Evolutionary conservation across 1,140 invertebrate species (phyloP).

Genomic region (Drosophila nigrodunni): DNA sequence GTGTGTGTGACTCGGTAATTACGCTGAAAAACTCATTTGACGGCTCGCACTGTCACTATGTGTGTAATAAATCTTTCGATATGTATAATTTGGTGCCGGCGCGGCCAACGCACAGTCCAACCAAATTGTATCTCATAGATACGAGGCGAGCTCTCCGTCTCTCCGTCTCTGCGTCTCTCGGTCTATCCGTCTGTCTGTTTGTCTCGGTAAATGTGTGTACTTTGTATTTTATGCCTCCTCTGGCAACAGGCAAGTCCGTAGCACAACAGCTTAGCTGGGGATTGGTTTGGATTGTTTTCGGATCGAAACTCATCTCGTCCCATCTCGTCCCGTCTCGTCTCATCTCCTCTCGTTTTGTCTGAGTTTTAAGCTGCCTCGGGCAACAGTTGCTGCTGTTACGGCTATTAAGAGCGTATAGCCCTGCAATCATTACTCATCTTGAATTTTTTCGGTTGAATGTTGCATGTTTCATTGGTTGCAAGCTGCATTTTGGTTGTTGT

Average conservation of each 20-base stretch:
- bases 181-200: constrained; percentile 21
- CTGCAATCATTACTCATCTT: constrained; percentile 80
- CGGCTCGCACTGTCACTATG: constrained; percentile 73
- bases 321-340: constrained; percentile 1
- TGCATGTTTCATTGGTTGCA: constrained; percentile 23
- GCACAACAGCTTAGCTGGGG: constrained; percentile 62
- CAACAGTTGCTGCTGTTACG: constrained; percentile 24
- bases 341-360: constrained; percentile 28
- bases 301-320: constrained; percentile 36
- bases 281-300: constrained; percentile 50
- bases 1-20: constrained; percentile 77
- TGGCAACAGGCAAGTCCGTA: constrained; percentile 48
- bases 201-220: constrained; percentile 30
- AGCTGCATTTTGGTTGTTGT: constrained; percentile 58
- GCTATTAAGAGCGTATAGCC: constrained; percentile 69
- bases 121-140: constrained; percentile 75
- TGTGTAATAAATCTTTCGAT: constrained; percentile 78
- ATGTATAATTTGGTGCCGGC: constrained; percentile 72
- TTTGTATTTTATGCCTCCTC: constrained; percentile 41
- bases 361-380: constrained; percentile 57
- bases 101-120: constrained; percentile 73
- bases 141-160: constrained; percentile 39
- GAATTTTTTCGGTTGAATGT: constrained; percentile 49
- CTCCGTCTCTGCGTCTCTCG: constrained; percentile 36
- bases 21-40: constrained; percentile 82